phyloP scores from a whole-genome alignment of 1,140 invertebrate genomes.

The Macrostomum lignano region DNA sequence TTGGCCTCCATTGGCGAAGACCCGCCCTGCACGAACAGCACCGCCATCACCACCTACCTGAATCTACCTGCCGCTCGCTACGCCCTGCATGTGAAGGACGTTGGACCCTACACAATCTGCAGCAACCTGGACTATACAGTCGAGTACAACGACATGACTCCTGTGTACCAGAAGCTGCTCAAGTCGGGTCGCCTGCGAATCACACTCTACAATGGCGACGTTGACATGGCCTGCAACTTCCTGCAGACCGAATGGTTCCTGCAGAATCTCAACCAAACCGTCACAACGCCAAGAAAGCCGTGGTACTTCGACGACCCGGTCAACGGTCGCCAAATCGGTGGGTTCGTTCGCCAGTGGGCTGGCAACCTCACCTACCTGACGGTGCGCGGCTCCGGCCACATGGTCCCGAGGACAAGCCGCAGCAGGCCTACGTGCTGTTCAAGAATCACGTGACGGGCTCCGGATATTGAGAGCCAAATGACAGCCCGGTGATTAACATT shows the following conservation, averaged over 20 bases:
- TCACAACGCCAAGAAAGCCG: not conserved
- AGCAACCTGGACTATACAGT: no score
- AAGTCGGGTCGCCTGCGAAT: no score
- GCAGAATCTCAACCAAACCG: slow-evolving; percentile 9
- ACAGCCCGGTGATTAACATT: no score
- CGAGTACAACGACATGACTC: no score
- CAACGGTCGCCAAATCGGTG: not conserved
- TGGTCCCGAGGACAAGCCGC: slow-evolving; percentile 33
- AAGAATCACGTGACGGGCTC: no score
- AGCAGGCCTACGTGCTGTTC: no score
- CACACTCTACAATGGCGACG: slow-evolving; percentile 35
- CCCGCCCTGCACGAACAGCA: slow-evolving; percentile 24
- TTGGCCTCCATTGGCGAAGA: no score
- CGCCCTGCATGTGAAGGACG: slow-evolving; percentile 25
- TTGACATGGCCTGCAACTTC: slow-evolving; percentile 35
- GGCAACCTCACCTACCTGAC: slow-evolving; percentile 4
- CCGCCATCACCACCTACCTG: slow-evolving; percentile 16
- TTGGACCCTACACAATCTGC: no score
- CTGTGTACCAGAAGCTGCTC: no score
- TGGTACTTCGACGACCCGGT: slow-evolving; percentile 1
- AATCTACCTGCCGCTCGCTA: slow-evolving; percentile 18
- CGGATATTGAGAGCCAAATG: no score
- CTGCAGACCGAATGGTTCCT: slow-evolving; percentile 32
- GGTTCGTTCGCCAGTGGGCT: slow-evolving; percentile 1
- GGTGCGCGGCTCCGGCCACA: slow-evolving; percentile 29